phyloP scores from a whole-genome alignment of 2,888 invertebrate species.

The Hermaeophaga mercurialis region DNA sequence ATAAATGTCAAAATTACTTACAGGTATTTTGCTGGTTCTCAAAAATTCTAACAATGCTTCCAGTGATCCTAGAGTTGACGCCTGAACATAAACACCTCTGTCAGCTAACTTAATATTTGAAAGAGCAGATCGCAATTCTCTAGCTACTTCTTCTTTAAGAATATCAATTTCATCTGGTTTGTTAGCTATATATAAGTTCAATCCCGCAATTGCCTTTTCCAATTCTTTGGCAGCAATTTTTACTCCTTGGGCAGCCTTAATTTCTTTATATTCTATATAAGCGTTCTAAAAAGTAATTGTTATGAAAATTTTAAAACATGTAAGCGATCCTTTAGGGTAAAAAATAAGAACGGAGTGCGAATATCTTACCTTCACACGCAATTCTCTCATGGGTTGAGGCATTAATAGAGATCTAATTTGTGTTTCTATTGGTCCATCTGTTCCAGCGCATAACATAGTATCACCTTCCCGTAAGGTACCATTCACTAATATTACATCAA shows the following conservation, averaged over 20 bases:
- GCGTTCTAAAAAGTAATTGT: constrained; percentile 66
- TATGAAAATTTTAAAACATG: no score
- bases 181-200: constrained; percentile 90
- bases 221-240: constrained; percentile 98
- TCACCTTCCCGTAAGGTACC: constrained; percentile 93
- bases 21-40: constrained; percentile 89
- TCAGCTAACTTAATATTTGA: constrained; percentile 90
- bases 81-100: constrained; percentile 98
- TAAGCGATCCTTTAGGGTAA: no score
- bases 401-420: constrained; percentile 95
- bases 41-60: constrained; percentile 96
- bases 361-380: constrained; percentile 92
- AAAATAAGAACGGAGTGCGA: no score
- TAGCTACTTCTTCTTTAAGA: constrained; percentile 80
- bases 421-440: constrained; percentile 97
- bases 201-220: constrained; percentile 96
- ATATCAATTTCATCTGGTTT: constrained; percentile 94
- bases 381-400: constrained; percentile 97
- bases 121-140: constrained; percentile 84
- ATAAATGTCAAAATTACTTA: constrained; percentile 60
- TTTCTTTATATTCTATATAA: constrained; percentile 92
- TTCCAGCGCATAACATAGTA: constrained; percentile 93
- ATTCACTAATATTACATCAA: constrained; percentile 98
- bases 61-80: constrained; percentile 97
- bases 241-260: constrained; percentile 96